Base-by-base conservation (phyloP, 23 tunicate species). In the Halocynthia aurantium region DNA sequence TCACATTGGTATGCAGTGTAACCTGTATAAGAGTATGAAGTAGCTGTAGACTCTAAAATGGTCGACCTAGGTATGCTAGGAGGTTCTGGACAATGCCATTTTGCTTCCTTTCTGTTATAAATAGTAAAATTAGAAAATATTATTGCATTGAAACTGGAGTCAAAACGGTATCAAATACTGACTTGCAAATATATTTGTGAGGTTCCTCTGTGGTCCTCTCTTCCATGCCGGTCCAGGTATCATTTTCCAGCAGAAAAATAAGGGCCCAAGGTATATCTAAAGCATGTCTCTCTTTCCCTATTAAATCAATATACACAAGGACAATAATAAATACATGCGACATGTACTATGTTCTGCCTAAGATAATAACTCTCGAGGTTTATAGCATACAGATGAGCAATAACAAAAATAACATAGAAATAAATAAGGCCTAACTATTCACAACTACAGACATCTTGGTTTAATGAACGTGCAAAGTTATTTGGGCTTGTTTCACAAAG, bases 31-130 rank as follows among this genome's bases (percentile, higher is more conserved):
- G 96, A 84, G 49, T 89, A 84, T 69, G 80, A 69, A 51, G 96
- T 75, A 12, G 19, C 55, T 17, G 57, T 75, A 6, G 68, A 22
- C 56, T 89, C 96, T 51, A 55, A 52, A 20, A 69, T 58, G 21
- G 62, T 7, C 8, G 84, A 85, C 7, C 84, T 74, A 0, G 55
- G 52, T 11, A 84, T 52, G 7, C 52, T 61, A 9, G 88, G 84
- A 7, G 96, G 96, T 13, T 57, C 53, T 8, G 96, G 75, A 72
- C 96, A 89, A 81, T 81, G 84, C 96, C 96, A 89, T 55, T 88
- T 64, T 4, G 88, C 75, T 52, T 76, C 76, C 76, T 60, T 62
- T 66, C 96, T 89, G 2, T 31, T 19, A n/a, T 68, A 20, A 19
- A 31, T 5, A 17, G 22, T 68, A 5, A 68, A 68, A 31, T 68